Evolutionary conservation across 2,113 vertebrate species (phyloP).

Genomic region (Miniopterus natalensis): DNA sequence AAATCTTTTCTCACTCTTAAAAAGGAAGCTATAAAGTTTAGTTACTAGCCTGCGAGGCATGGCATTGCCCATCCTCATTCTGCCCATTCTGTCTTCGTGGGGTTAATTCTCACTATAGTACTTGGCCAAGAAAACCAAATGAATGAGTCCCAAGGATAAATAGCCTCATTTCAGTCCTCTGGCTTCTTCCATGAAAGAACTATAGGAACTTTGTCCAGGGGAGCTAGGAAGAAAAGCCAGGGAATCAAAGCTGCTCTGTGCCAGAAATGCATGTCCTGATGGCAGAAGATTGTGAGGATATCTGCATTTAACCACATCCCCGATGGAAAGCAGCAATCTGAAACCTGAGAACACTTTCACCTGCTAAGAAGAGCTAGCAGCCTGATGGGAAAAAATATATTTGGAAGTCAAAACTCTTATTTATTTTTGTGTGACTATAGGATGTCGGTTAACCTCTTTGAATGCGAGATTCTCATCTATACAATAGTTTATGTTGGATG

Average conservation of each 20-base stretch:
- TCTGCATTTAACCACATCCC: neutral
- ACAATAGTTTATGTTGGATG: neutral
- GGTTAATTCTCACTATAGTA: neutral
- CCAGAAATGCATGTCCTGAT: neutral
- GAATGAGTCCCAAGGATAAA: slow-evolving; percentile 6
- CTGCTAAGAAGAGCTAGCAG: neutral
- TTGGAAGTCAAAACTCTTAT: neutral
- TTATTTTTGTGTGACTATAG: slow-evolving; percentile 20
- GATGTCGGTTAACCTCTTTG: neutral
- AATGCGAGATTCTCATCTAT: slow-evolving; percentile 9
- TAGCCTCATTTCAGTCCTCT: neutral
- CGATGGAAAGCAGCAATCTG: neutral
- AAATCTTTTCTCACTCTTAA: neutral
- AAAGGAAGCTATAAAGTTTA: neutral
- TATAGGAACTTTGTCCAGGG: neutral
- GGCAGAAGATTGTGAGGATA: neutral
- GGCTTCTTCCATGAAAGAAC: slow-evolving; percentile 43
- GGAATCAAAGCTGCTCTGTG: neutral
- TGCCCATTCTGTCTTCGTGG: neutral
- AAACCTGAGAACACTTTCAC: slow-evolving; percentile 1
- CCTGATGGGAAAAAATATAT: neutral
- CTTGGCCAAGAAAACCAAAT: slow-evolving; percentile 14
- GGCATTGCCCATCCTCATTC: neutral
- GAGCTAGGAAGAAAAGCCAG: neutral
- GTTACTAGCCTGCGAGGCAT: neutral